Evolutionary conservation across 2,797 vertebrate species (phyloP).

Genomic region (Hafferia zeledoni): DNA sequence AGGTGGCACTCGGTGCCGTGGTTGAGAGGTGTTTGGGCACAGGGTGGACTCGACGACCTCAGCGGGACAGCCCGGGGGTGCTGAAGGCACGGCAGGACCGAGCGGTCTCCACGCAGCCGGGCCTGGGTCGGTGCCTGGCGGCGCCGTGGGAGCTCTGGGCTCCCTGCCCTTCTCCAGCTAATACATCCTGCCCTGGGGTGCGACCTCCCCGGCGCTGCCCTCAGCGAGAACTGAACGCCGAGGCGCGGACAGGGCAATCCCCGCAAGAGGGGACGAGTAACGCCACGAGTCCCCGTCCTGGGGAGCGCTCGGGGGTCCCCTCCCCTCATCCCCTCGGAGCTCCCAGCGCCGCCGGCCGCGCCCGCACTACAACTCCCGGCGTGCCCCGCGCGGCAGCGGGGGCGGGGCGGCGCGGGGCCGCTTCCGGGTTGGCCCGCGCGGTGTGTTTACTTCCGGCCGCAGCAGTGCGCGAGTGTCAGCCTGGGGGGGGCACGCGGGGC

Average conservation of each 20-base stretch:
- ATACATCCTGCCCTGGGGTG: fast-evolving
- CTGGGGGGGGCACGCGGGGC: slow-evolving; percentile 36
- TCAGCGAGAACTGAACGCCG: fast-evolving
- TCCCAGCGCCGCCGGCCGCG: fast-evolving
- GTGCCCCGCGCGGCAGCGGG: not conserved
- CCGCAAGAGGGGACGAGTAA: fast-evolving
- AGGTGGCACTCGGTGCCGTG: not conserved
- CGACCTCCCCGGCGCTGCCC: too few species aligned
- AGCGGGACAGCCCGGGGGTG: too few species aligned
- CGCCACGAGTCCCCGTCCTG: fast-evolving
- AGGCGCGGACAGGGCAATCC: fast-evolving
- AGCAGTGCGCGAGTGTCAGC: slow-evolving; percentile 34
- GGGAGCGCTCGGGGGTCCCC: fast-evolving
- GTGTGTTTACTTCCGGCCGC: slow-evolving; percentile 93
- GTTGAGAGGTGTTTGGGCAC: not conserved
- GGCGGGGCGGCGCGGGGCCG: not conserved
- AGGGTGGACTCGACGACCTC: not conserved
- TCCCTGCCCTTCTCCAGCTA: not conserved
- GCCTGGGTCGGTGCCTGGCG: not conserved
- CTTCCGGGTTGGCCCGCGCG: slow-evolving; percentile 62
- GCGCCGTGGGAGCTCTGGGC: not conserved
- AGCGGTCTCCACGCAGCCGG: not conserved
- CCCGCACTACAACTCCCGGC: slow-evolving; percentile 64
- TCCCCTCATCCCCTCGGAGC: too few species aligned
- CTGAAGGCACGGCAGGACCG: too few species aligned